Conservation (phyloP, 2,113 vertebrate genomes). For the Charina bottae region DNA sequence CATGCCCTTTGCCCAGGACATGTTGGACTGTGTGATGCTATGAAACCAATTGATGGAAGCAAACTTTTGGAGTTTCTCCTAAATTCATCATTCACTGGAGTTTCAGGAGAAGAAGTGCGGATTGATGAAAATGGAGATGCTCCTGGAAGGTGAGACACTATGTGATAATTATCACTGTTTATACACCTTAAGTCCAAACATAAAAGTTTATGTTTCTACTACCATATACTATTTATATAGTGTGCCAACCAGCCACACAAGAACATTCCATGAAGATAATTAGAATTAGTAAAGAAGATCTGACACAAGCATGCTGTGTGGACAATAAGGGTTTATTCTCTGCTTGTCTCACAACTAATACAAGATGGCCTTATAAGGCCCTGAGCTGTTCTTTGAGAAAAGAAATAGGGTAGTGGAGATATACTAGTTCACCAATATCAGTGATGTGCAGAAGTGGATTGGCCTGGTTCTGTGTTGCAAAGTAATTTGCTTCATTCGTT, state of each 20-base stretch:
- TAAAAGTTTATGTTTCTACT: not conserved
- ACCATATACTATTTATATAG: not conserved
- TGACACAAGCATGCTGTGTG: not conserved
- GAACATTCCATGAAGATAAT: not conserved
- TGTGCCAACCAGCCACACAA: not conserved
- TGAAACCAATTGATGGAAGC: conserved; percentile 96
- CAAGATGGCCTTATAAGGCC: not conserved
- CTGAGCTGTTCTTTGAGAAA: not conserved
- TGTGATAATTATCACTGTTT: not conserved
- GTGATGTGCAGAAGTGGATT: not conserved
- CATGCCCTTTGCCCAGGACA: conserved; percentile 84
- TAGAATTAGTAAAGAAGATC: not conserved
- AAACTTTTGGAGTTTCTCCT: conserved; percentile 94
- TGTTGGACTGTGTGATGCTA: conserved; percentile 91
- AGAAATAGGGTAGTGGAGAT: not conserved
- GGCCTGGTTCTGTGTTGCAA: not conserved
- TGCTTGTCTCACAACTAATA: not conserved
- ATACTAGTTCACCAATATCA: not conserved
- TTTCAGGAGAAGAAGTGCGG: conserved; percentile 96
- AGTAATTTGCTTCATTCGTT: not conserved
- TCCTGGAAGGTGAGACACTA: conserved; percentile 86
- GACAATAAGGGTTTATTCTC: not conserved
- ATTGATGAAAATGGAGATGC: conserved; percentile 98
- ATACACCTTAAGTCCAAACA: not conserved
- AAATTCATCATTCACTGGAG: conserved; percentile 90